Conservation (phyloP, 2,888 invertebrate genomes). For the Lysandra coridon region DNA sequence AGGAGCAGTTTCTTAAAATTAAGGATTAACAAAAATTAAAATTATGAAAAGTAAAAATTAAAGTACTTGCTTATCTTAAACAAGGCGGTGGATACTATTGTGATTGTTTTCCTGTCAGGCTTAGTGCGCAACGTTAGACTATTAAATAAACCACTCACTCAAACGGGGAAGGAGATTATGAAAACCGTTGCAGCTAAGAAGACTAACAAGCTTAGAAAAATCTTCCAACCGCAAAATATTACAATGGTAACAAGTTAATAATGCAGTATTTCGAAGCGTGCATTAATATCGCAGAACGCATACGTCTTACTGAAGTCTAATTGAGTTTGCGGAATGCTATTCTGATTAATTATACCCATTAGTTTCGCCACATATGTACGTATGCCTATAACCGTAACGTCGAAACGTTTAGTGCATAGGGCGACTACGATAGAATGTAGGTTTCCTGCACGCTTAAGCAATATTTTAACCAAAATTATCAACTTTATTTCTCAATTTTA, state of each 20-base stretch:
- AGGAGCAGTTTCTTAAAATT: too few species aligned
- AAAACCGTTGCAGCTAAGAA: not conserved
- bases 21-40: too few species aligned
- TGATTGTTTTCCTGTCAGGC: too few species aligned
- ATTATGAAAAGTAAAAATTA: too few species aligned
- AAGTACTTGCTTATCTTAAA: too few species aligned
- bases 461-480: not conserved
- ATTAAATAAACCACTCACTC: not conserved
- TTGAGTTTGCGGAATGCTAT: constrained; percentile 35
- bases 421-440: not conserved
- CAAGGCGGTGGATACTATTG: not conserved
- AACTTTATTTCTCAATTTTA: not conserved
- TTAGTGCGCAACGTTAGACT: too few species aligned
- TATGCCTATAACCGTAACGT: constrained; percentile 23
- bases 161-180: too few species aligned
- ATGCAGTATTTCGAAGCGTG: constrained; percentile 3
- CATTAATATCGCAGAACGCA: constrained; percentile 32
- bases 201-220: not conserved
- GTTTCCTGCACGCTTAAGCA: not conserved
- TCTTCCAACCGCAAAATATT: not conserved
- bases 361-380: constrained; percentile 25
- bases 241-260: constrained; percentile 5
- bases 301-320: constrained; percentile 33
- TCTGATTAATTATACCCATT: constrained; percentile 34
- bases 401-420: constrained; percentile 13